These are phyloP conservation scores for Apamea anceps DNA, from an alignment of 2,888 invertebrate species.

Conservation along the genomic window DNA sequence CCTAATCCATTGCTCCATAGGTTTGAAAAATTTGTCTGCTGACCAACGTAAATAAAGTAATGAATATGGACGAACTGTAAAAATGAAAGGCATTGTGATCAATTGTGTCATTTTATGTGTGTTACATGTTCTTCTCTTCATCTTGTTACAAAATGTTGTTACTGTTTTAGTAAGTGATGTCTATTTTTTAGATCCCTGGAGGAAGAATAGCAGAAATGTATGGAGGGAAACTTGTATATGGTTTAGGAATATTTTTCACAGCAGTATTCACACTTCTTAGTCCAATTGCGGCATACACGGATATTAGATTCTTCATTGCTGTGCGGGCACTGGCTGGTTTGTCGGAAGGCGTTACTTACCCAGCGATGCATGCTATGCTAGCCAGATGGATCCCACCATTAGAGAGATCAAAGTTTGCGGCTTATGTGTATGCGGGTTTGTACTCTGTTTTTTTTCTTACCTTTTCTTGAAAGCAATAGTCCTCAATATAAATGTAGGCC, in stretches of 20 bases:
- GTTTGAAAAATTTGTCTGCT: not conserved
- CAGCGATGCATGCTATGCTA: conserved; percentile 98
- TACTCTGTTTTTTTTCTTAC: conserved; percentile 36
- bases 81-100: too few relatives aligned
- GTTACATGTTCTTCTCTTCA: too few relatives aligned
- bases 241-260: conserved; percentile 94
- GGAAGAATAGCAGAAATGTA: conserved; percentile 95
- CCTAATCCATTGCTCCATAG: not conserved
- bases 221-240: conserved; percentile 97
- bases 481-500: conserved; percentile 2
- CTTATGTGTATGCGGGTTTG: conserved; percentile 95
- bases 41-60: not conserved
- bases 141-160: not conserved
- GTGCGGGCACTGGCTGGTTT: conserved; percentile 95
- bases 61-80: too few relatives aligned
- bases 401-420: conserved; percentile 97
- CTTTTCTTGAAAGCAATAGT: not conserved
- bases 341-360: conserved; percentile 97
- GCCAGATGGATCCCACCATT: conserved; percentile 98
- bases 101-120: too few relatives aligned
- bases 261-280: conserved; percentile 95
- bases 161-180: not conserved
- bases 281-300: conserved; percentile 94
- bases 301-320: conserved; percentile 92
- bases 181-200: conserved; percentile 90